Conservation (phyloP, 2,113 vertebrate genomes). For the Porphyrio hochstetteri region DNA sequence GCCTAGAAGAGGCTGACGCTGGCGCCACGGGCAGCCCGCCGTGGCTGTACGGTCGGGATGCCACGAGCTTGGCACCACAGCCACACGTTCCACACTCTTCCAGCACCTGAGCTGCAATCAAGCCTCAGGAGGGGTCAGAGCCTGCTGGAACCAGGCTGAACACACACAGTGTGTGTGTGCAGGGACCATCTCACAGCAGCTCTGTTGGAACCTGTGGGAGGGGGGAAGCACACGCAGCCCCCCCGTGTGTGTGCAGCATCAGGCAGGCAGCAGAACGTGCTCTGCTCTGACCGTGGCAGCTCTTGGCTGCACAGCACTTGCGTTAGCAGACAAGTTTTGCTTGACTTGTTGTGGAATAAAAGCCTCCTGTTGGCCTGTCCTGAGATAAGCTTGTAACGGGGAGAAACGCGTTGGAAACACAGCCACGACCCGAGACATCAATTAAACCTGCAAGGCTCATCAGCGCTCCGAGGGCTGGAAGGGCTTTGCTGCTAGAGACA, state of each 20-base stretch:
- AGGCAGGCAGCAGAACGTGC: not conserved
- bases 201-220: not conserved
- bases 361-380: not conserved
- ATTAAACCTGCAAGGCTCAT: not conserved
- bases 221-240: accelerated
- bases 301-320: not conserved
- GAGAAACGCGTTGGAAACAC: not conserved
- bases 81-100: accelerated
- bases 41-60: accelerated
- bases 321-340: not conserved
- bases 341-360: not conserved
- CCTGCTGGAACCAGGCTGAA: not conserved
- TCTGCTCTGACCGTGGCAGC: not conserved
- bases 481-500: not conserved
- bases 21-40: accelerated
- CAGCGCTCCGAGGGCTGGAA: not conserved
- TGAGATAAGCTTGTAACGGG: not conserved
- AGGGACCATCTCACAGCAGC: not conserved
- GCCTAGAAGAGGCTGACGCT: not conserved
- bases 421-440: not conserved
- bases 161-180: accelerated
- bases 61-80: accelerated
- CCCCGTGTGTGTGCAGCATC: accelerated
- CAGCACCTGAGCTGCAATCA: not conserved
- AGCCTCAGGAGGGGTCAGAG: not conserved